Percentiles rank a stretch among this genome's conserved stretches.
These are phyloP conservation scores for Bos indicus DNA, from an alignment of 2,113 vertebrate genomes.

Conservation along the genomic window DNA sequence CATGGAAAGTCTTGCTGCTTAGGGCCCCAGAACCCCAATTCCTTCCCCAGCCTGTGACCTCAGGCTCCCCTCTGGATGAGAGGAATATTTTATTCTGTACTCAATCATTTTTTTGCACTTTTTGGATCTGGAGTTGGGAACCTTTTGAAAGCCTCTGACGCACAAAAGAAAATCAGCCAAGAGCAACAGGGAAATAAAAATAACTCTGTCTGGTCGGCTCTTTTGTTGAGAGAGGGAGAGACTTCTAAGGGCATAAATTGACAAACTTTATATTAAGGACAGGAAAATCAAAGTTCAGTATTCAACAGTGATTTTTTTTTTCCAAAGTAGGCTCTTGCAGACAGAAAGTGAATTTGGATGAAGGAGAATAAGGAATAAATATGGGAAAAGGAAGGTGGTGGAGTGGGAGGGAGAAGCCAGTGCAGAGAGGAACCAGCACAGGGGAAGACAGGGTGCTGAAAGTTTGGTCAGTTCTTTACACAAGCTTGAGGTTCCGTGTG, in stretches of 20 bases:
- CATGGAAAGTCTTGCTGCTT: neutral
- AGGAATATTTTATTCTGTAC: neutral
- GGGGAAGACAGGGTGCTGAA: neutral
- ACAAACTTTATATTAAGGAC: neutral
- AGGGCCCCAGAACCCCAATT: neutral
- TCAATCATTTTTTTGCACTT: neutral
- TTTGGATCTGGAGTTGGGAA: slow-evolving; percentile 16
- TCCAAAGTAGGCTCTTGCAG: neutral
- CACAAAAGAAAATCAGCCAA: slow-evolving; percentile 43
- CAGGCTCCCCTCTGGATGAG: neutral
- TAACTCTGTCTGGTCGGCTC: neutral
- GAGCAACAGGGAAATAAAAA: slow-evolving; percentile 43
- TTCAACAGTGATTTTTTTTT: neutral
- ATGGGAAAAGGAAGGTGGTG: neutral
- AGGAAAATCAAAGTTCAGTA: neutral
- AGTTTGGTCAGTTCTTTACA: neutral
- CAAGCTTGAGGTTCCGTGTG: neutral
- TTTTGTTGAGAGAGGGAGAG: neutral
- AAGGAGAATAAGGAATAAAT: neutral
- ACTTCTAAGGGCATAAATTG: neutral
- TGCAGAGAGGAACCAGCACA: neutral
- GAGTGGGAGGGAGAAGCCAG: neutral
- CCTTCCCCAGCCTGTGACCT: neutral
- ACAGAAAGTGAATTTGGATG: neutral
- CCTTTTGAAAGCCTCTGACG: slow-evolving; percentile 26